Percentiles rank a stretch among this genome's conserved stretches.
Conservation (phyloP, 2,888 invertebrate species). For the Villa cingulata region DNA sequence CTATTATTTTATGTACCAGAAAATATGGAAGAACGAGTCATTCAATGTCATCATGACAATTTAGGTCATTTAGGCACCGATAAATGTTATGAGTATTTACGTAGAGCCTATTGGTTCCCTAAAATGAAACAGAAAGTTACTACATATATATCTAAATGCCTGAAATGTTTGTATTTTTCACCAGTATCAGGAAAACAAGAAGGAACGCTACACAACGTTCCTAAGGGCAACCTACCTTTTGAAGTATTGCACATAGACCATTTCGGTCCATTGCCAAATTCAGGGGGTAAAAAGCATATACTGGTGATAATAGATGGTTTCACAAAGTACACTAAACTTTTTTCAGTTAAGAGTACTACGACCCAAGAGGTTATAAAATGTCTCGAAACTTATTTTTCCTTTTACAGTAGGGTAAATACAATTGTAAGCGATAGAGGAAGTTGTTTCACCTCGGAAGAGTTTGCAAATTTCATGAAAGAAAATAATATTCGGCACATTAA, state of each 20-base stretch:
- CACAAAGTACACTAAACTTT: neutral
- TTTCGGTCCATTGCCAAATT: neutral
- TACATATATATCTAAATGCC: too few relatives aligned
- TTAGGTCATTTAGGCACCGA: too few relatives aligned
- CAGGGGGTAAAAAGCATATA: neutral
- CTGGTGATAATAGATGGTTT: neutral
- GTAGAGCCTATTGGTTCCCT: too few relatives aligned
- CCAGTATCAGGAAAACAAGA: too few relatives aligned
- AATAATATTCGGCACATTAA: neutral
- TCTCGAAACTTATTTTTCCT: neutral
- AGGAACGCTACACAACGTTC: neutral
- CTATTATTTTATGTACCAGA: too few relatives aligned
- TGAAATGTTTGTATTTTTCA: too few relatives aligned
- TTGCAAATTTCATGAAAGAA: neutral
- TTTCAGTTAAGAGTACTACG: neutral
- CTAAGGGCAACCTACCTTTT: too few relatives aligned
- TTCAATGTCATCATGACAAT: too few relatives aligned
- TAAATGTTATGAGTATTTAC: too few relatives aligned
- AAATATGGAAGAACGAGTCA: too few relatives aligned
- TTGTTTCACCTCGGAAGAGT: neutral
- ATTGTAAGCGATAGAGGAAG: neutral
- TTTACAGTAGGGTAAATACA: neutral
- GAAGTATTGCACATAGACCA: too few relatives aligned
- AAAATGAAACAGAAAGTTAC: too few relatives aligned
- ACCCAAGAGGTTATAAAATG: neutral